Evolutionary conservation across 2,797 vertebrate genomes (phyloP).

Genomic region (Myripristis murdjan): DNA sequence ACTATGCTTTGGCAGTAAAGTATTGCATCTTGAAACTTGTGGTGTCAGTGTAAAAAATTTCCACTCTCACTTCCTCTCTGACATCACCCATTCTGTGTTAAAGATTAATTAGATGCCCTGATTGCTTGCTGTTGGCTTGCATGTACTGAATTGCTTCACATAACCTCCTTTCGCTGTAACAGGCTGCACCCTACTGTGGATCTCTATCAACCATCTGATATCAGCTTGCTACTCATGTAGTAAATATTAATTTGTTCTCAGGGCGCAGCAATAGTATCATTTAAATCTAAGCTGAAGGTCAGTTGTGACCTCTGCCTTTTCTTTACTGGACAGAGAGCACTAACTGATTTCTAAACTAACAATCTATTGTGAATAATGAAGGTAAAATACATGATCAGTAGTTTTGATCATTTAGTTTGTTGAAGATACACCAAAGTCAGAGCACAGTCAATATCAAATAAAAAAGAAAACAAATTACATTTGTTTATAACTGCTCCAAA

Average conservation of each 20-base stretch:
- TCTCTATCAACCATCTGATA: neutral
- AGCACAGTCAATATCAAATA: no score
- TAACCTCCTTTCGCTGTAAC: neutral
- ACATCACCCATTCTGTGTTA: constrained; percentile 23
- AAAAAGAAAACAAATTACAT: no score
- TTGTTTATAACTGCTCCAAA: no score
- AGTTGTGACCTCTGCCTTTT: no score
- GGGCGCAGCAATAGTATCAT: no score
- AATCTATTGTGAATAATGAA: neutral
- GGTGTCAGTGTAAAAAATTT: neutral
- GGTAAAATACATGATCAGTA: neutral
- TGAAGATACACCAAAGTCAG: neutral
- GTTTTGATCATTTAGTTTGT: neutral
- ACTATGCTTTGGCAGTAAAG: no score
- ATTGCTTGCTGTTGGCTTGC: neutral
- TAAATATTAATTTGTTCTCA: no score
- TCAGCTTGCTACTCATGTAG: no score
- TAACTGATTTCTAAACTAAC: no score
- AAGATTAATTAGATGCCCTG: constrained; percentile 41
- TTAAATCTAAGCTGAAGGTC: no score
- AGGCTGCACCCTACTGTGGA: neutral
- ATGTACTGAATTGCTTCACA: neutral
- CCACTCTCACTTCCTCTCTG: constrained; percentile 13
- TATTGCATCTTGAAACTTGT: no score
- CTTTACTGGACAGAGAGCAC: no score